These are phyloP conservation scores for Pissodes strobi DNA, from an alignment of 1,140 invertebrate species.

Conservation along the genomic window DNA sequence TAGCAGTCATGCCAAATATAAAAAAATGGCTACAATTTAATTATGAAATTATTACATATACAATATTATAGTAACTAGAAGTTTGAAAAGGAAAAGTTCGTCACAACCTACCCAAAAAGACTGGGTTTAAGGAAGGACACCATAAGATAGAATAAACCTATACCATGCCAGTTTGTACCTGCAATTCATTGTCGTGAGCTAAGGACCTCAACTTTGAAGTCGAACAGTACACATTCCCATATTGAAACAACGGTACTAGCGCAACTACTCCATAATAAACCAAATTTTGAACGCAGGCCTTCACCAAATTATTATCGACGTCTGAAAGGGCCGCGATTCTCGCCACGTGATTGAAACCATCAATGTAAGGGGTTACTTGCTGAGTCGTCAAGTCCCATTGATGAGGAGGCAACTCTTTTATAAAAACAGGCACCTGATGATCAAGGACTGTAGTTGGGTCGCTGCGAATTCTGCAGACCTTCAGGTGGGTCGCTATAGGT, in stretches of 20 bases:
- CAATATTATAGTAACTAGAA: too few species aligned
- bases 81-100: too few species aligned
- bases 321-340: conserved; percentile 82
- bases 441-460: conserved; percentile 84
- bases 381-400: conserved; percentile 93
- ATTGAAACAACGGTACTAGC: conserved; percentile 89
- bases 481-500: conserved; percentile 78
- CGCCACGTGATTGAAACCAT: conserved; percentile 90
- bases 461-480: conserved; percentile 74
- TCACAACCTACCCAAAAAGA: too few species aligned
- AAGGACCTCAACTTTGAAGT: conserved; percentile 80
- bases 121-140: too few species aligned
- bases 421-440: conserved; percentile 89
- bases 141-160: neutral
- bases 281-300: conserved; percentile 92
- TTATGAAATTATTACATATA: too few species aligned
- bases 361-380: conserved; percentile 84
- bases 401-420: conserved; percentile 63
- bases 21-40: too few species aligned
- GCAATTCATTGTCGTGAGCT: conserved; percentile 68
- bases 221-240: conserved; percentile 89
- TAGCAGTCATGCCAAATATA: too few species aligned
- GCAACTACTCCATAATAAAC: conserved; percentile 77
- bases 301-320: conserved; percentile 91
- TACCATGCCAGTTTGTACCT: too few species aligned